Evolutionary conservation across 2,113 vertebrate species (phyloP), one percentile per base, ranked within the genome.

Genomic region (Xiphorhynchus elegans): DNA sequence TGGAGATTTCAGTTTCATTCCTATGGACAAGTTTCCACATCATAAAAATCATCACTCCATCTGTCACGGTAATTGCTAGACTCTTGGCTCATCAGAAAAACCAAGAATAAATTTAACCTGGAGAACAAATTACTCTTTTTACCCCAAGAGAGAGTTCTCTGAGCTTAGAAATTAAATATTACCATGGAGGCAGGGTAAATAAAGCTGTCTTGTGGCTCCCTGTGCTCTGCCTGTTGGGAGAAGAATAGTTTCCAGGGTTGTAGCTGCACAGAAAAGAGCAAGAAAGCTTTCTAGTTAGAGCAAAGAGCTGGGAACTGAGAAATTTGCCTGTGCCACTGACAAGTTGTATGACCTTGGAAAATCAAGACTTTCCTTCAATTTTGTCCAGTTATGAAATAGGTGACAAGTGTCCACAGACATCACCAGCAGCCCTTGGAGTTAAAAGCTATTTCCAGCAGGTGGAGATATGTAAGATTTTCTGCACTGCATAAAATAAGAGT

Each of bases 1-100:
- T 92, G 47, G 76, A 92, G 79, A 91, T 88, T 80, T 70, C 63
- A 37, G 24, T 86, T 91, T 93, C 60, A 72, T 84, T 95, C 63
- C 85, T 75, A 19, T 81, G 40, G 68, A 96, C 52, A 72, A 68
- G 68, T 89, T 96, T 94, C 76, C 55, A 80, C 64, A 74, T 93
- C 52, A 75, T 90, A 94, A 92, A 95, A 94, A 91, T 96, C 80
- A 82, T 89, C 80, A 72, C 59, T 93, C 66, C 76, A 33, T 90
- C 85, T 94, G 93, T 86, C 92, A 86, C 47, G 49, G 76, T 84
- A 95, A 95, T 96, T 92, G 59, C 68, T 81, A 64, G 76, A 63
- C 40, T 77, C n/a, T 74, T 8, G 2, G 31, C 56, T 93, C 79
- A 47, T 74, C 90, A 93, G 52, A 52, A 77, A 86, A 93, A 73